Conservation (phyloP, 2,797 vertebrate genomes). For the Gadopsis marmoratus region DNA sequence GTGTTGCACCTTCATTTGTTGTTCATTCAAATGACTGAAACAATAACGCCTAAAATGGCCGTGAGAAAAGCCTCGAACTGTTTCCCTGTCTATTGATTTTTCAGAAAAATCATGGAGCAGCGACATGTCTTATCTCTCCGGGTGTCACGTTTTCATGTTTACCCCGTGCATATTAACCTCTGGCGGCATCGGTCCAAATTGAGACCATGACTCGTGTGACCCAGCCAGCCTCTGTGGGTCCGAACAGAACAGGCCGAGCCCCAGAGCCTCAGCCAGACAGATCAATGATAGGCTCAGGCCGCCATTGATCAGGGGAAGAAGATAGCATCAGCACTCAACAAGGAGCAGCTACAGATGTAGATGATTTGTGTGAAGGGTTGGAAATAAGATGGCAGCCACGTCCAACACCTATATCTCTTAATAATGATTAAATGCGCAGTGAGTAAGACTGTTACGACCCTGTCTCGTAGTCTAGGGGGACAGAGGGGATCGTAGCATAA, state of each 20-base stretch:
- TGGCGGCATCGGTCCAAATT: constrained; percentile 67
- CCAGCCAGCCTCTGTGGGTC: constrained; percentile 59
- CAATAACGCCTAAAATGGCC: neutral
- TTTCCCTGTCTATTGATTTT: constrained; percentile 10
- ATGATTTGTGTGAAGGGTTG: constrained; percentile 44
- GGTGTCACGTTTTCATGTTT: constrained; percentile 65
- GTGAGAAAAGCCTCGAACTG: neutral
- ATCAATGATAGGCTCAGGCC: constrained; percentile 73
- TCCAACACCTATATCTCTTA: constrained; percentile 23
- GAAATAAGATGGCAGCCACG: constrained; percentile 42
- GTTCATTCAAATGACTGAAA: neutral
- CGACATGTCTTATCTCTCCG: neutral
- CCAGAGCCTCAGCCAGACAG: constrained; percentile 61
- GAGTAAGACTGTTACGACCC: constrained; percentile 32
- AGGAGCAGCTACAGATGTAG: constrained; percentile 53
- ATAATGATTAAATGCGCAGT: constrained; percentile 30
- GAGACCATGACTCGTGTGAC: constrained; percentile 63
- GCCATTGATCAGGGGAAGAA: constrained; percentile 74
- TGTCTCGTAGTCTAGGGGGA: no score
- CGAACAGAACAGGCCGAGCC: constrained; percentile 33
- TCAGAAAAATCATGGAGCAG: neutral
- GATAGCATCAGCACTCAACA: constrained; percentile 62
- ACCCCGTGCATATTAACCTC: constrained; percentile 64
- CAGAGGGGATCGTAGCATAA: no score
- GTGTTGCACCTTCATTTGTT: neutral